These are phyloP conservation scores for Drepana falcataria DNA, from an alignment of 2,888 invertebrate species.

Conservation along the genomic window DNA sequence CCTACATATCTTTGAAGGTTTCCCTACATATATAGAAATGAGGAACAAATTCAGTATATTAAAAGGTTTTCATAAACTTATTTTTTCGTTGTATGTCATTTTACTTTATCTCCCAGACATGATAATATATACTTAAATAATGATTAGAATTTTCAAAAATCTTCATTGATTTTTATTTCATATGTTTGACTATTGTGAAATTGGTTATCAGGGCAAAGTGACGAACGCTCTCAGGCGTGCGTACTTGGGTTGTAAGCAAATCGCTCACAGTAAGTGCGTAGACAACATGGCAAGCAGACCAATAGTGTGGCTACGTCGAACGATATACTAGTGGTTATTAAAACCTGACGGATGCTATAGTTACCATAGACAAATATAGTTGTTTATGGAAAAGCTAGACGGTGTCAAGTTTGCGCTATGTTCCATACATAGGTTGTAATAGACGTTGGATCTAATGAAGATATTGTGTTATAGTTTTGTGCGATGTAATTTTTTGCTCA, in stretches of 20 bases:
- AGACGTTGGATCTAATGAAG: neutral
- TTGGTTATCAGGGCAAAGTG: conserved; percentile 73
- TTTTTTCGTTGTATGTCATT: neutral
- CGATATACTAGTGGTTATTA: neutral
- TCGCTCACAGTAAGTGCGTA: conserved; percentile 78
- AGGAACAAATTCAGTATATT: no score
- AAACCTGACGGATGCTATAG: conserved; percentile 4
- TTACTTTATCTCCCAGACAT: neutral
- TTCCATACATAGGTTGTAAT: neutral
- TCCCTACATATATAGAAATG: no score
- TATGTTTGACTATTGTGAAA: conserved; percentile 12
- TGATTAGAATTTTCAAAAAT: no score
- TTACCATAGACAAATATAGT: neutral
- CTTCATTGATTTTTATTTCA: no score
- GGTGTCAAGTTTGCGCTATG: neutral
- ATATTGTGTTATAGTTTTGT: neutral
- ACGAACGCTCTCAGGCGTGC: conserved; percentile 73
- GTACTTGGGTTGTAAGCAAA: conserved; percentile 77
- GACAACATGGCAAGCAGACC: conserved; percentile 24
- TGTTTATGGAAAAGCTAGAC: neutral
- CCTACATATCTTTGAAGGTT: no score
- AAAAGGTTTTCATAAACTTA: no score
- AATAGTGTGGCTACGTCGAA: conserved; percentile 30
- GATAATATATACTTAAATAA: no score
- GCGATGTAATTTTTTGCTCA: neutral